A percentile compares a stretch with the other conserved stretches of the same genome.
Conservation (phyloP, 2,113 vertebrate genomes). For the Sciurus niger region DNA sequence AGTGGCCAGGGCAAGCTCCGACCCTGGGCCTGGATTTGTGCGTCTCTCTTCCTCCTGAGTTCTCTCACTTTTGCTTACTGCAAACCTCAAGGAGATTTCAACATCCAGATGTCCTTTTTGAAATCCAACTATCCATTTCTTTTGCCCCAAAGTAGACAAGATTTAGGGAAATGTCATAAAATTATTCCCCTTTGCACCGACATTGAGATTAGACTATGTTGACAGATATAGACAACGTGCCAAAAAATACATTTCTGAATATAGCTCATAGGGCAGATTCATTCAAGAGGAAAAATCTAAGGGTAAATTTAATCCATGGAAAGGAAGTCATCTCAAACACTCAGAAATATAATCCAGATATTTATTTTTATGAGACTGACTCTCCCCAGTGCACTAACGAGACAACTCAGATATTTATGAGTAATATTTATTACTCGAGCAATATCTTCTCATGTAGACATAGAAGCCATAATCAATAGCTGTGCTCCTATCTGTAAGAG, state of each 20-base stretch:
- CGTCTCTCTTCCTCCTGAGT: background rate
- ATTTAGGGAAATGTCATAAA: background rate
- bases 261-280: background rate
- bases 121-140: background rate
- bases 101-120: background rate
- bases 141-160: background rate
- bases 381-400: background rate
- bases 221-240: background rate
- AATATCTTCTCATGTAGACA: background rate
- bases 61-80: background rate
- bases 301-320: background rate
- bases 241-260: slow-evolving; percentile 18
- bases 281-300: background rate
- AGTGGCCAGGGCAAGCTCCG: too few species aligned
- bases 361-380: background rate
- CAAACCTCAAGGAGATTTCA: slow-evolving; percentile 20
- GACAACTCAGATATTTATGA: background rate
- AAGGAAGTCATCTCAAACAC: slow-evolving; percentile 37
- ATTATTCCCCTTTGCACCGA: background rate
- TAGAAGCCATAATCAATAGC: background rate
- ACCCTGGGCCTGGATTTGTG: background rate
- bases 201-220: background rate
- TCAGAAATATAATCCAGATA: slow-evolving; percentile 9
- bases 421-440: slow-evolving; percentile 11
- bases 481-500: background rate